phyloP scores from a whole-genome alignment of 2,888 invertebrate genomes.

The Tenthredo livida region DNA sequence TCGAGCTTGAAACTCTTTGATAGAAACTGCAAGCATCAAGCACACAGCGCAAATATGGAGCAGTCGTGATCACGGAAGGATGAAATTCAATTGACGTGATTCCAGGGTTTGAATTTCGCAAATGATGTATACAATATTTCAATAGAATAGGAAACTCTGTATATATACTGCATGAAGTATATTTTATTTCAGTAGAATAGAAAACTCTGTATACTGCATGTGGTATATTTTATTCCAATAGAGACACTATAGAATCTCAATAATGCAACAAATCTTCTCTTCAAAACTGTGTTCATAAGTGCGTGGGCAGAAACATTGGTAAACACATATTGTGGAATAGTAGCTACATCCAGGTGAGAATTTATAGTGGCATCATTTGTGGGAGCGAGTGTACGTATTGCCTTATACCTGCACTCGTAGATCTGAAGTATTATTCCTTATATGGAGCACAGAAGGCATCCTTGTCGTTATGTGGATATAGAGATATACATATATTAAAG shows the following conservation, averaged over 20 bases:
- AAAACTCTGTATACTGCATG: background rate
- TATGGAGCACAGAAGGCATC: conserved; percentile 49
- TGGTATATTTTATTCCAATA: background rate
- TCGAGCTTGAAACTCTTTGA: background rate
- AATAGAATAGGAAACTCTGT: background rate
- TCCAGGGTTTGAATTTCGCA: background rate
- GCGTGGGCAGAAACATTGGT: background rate
- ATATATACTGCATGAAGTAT: background rate
- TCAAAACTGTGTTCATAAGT: background rate
- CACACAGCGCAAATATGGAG: background rate
- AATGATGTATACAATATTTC: background rate
- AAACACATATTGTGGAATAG: background rate
- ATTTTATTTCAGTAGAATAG: background rate
- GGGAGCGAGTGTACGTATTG: conserved; percentile 10
- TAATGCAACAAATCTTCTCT: background rate
- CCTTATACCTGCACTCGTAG: conserved; percentile 18
- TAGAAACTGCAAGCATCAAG: background rate
- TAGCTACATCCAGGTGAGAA: conserved; percentile 12
- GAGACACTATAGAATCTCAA: background rate
- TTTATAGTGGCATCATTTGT: background rate
- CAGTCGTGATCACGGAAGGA: background rate
- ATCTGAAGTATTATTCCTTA: conserved; percentile 50
- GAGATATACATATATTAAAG: conserved; percentile 6
- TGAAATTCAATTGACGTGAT: background rate
- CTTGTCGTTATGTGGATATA: conserved; percentile 11